phyloP scores from a whole-genome alignment of 2,113 vertebrate species.

The Rhagologus leucostigma region DNA sequence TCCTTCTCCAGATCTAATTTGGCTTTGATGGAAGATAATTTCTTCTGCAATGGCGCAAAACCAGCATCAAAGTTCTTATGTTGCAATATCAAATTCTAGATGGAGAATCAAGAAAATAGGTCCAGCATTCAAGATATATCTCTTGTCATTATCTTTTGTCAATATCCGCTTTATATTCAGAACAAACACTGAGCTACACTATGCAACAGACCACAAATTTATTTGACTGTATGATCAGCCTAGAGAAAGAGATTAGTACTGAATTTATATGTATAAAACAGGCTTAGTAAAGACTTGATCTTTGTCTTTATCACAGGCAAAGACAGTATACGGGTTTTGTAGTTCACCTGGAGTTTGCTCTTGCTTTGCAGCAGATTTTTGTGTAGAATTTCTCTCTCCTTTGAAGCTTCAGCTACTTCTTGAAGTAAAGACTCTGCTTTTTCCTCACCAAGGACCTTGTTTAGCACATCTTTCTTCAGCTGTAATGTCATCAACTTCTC shows the following conservation, averaged over 20 bases:
- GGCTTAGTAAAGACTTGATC: neutral
- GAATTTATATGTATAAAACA: neutral
- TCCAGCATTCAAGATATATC: neutral
- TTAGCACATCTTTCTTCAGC: conserved; percentile 78
- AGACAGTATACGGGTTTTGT: neutral
- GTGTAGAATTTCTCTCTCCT: conserved; percentile 82
- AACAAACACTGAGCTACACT: neutral
- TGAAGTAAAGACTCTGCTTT: conserved; percentile 68
- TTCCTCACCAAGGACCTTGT: conserved; percentile 80
- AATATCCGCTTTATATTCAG: neutral
- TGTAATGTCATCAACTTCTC: conserved; percentile 77
- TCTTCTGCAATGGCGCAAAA: conserved; percentile 70
- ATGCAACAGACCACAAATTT: neutral
- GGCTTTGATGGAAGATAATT: conserved; percentile 68
- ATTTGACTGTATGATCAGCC: neutral
- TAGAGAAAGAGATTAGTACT: neutral
- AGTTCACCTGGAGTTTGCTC: conserved; percentile 79
- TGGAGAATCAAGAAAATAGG: neutral
- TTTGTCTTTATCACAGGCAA: neutral
- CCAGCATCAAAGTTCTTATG: conserved; percentile 81
- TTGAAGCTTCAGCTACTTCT: conserved; percentile 67
- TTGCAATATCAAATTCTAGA: conserved; percentile 77
- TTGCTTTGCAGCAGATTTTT: conserved; percentile 81
- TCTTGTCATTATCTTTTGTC: neutral
- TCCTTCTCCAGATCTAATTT: conserved; percentile 66